These are phyloP conservation scores for Apocrypta bakeri DNA, from an alignment of 1,140 invertebrate species.

Conservation along the genomic window DNA sequence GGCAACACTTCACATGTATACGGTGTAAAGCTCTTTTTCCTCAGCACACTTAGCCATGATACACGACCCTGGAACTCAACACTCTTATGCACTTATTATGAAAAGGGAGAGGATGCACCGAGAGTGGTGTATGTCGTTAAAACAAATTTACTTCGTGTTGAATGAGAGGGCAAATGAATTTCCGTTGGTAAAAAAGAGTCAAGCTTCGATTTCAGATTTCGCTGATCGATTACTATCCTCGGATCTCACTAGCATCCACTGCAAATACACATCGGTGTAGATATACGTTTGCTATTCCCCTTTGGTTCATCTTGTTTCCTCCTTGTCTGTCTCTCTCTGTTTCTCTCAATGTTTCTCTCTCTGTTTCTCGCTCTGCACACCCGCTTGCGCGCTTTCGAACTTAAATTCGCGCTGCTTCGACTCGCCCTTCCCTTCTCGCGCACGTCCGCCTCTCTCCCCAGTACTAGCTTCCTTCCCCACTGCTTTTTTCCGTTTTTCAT, in stretches of 20 bases:
- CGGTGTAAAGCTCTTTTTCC: conserved; percentile 22
- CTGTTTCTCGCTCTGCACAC: background rate
- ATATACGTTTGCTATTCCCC: conserved; percentile 17
- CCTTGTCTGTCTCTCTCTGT: background rate
- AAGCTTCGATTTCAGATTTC: background rate
- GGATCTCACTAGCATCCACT: background rate
- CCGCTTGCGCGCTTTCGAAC: background rate
- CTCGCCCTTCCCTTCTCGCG: conserved; percentile 29
- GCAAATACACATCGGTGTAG: background rate
- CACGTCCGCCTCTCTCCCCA: conserved; percentile 34
- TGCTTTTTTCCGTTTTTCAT: conserved; percentile 63
- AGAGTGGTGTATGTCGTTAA: no score
- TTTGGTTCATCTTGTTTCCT: conserved; percentile 15
- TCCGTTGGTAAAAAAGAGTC: background rate
- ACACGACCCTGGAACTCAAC: no score
- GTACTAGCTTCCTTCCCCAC: conserved; percentile 24
- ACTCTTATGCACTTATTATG: no score
- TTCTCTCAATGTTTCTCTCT: background rate
- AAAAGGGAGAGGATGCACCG: no score
- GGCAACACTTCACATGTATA: background rate
- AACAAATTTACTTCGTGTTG: background rate
- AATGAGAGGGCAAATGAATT: background rate
- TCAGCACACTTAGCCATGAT: no score
- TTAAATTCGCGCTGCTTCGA: conserved; percentile 51
- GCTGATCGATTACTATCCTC: conserved; percentile 1